Base-by-base conservation (phyloP, 2,888 invertebrate species). In the Cryptosula pallasiana region DNA sequence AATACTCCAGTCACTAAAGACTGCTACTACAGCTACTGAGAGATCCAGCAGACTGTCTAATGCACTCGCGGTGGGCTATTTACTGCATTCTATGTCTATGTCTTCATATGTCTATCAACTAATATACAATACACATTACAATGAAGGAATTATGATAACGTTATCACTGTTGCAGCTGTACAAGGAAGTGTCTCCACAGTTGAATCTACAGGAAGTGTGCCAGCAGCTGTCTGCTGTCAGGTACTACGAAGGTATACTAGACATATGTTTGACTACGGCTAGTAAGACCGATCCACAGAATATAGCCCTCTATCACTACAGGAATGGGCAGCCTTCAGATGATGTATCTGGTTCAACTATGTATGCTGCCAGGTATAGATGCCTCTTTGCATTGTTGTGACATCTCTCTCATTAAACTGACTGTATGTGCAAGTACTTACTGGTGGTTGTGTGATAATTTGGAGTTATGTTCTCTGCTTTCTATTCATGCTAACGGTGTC, bases 181-280 rank as follows among this genome's bases (percentile, higher is more conserved):
- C 84, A 93, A 93, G 87, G 91, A 91, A 81, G 94, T 95, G 27
- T 91, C 92, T 0, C 92, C 93, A 0, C 91, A 92, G 78, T 88
- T 96, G 35, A 94, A 95, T 82, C 86, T 96, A 63, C 89, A 90
- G 1, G 88, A 91, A 72, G 92, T 96, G 58, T 94, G 95, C 81
- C 90, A 91, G 70, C 92, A 94, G 84, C 90, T 96, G 78, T 89
- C 91, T 9, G 87, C 90, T 0, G 89, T 90, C 69, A 82, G 80
- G 25, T 94, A 92, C 81, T 95, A 92, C 83, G 89, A 91, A 32
- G 95, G 95, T 0, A 91, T 97, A 1, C 91, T 96, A 16, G 94
- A 97, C 78, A 84, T 98, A 34, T 92, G 93, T 78, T 88, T 92
- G 0, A 89, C 91, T 9, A 93, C 93, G 81, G 95, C 95, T 0